Percentiles rank a stretch among this genome's conserved stretches.
Evolutionary conservation across 1,140 invertebrate species (phyloP).

Genomic region (Oedothorax gibbosus): DNA sequence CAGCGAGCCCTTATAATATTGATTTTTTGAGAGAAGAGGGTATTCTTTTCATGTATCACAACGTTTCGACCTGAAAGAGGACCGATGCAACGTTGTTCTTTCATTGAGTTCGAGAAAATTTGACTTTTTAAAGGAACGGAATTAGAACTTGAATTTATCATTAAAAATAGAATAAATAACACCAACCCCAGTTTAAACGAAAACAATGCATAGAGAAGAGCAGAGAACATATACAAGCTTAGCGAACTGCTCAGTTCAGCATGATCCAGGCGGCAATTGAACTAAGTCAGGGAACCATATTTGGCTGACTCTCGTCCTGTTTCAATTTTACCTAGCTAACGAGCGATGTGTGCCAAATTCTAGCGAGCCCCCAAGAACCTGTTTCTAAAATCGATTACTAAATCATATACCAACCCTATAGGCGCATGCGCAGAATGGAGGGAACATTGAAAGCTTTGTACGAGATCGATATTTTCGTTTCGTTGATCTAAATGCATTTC

Average conservation of each 20-base stretch:
- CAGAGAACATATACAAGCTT: not conserved
- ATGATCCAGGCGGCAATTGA: constrained; percentile 11
- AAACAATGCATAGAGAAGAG: not conserved
- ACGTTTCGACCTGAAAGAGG: too few relatives aligned
- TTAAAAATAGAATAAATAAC: too few relatives aligned
- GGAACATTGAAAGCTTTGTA: not conserved
- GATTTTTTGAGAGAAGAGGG: too few relatives aligned
- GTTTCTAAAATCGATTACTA: constrained; percentile 33
- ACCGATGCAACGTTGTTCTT: too few relatives aligned
- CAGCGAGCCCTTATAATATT: too few relatives aligned
- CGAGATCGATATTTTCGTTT: constrained; percentile 15
- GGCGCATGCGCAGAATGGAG: constrained; percentile 5
- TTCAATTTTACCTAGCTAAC: not conserved
- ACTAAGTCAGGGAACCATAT: not conserved
- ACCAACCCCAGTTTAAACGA: too few relatives aligned
- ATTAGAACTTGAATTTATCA: too few relatives aligned
- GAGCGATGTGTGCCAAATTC: constrained; percentile 1
- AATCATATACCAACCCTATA: constrained; percentile 14
- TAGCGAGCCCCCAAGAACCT: not conserved
- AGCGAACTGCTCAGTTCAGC: constrained; percentile 16
- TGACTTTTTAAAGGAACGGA: too few relatives aligned
- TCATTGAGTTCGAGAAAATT: too few relatives aligned
- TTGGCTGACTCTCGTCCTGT: not conserved
- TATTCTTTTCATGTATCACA: too few relatives aligned
- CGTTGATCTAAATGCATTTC: too few relatives aligned